phyloP scores from a whole-genome alignment of 1,140 invertebrate genomes.

The Halesus radiatus region DNA sequence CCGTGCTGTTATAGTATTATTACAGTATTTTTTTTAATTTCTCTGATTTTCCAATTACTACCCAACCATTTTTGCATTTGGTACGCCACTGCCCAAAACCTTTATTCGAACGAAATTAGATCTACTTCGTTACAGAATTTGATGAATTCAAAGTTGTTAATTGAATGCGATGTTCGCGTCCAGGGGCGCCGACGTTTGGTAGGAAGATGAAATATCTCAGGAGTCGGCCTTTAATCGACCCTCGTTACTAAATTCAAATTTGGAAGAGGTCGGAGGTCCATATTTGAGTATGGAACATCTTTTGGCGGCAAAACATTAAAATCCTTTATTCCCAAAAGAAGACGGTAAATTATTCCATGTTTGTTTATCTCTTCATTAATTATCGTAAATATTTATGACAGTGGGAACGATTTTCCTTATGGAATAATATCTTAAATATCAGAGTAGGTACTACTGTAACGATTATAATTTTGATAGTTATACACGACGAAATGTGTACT shows the following conservation, averaged over 20 bases:
- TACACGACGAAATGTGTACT: no score
- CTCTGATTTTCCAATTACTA: no score
- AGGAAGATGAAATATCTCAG: constrained; percentile 11
- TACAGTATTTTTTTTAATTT: no score
- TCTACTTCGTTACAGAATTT: no score
- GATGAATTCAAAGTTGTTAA: neutral
- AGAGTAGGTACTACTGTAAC: no score
- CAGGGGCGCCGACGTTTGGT: constrained; percentile 28
- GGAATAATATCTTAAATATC: no score
- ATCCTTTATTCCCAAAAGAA: neutral
- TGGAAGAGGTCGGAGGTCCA: constrained; percentile 10
- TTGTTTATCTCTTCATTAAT: neutral
- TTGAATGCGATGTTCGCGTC: constrained; percentile 1
- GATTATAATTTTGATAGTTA: no score
- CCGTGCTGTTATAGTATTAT: no score
- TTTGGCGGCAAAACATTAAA: neutral
- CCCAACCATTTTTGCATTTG: no score
- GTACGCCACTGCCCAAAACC: no score
- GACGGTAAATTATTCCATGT: neutral
- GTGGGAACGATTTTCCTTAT: neutral
- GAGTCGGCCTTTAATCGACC: constrained; percentile 7
- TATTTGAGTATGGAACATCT: neutral
- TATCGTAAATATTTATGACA: neutral
- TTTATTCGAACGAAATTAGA: no score
- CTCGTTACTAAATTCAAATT: constrained; percentile 8